These are phyloP conservation scores for Anoplius nigerrimus DNA, from an alignment of 2,888 invertebrate species.

Conservation along the genomic window DNA sequence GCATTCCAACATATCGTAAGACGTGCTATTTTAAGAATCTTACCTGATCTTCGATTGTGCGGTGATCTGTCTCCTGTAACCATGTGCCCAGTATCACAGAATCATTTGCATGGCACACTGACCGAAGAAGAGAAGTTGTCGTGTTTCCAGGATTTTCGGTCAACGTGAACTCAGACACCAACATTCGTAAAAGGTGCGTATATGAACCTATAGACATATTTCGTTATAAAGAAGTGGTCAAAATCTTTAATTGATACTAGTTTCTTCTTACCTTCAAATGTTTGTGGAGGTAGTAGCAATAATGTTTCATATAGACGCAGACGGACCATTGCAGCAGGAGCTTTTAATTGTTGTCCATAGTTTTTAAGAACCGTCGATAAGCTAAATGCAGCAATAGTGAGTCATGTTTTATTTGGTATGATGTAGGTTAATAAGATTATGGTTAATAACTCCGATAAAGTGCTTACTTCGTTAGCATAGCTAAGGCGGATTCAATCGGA, in stretches of 20 bases:
- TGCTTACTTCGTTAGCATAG: conserved; percentile 92
- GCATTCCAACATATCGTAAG: background rate
- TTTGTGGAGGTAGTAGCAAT: conserved; percentile 84
- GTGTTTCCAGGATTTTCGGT: conserved; percentile 96
- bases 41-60: conserved; percentile 98
- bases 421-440: background rate
- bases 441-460: conserved; percentile 6
- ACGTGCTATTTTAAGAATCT: conserved; percentile 27
- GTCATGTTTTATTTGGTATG: background rate
- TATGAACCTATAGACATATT: conserved; percentile 80
- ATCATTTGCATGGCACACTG: conserved; percentile 92
- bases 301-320: conserved; percentile 94
- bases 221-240: background rate
- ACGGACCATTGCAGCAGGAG: conserved; percentile 94
- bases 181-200: conserved; percentile 90
- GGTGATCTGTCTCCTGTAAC: conserved; percentile 97
- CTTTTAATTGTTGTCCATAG: conserved; percentile 94
- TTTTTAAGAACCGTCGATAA: conserved; percentile 89
- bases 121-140: conserved; percentile 87
- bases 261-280: conserved; percentile 82
- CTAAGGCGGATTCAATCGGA: conserved; percentile 96
- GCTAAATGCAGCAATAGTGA: conserved; percentile 74
- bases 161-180: conserved; percentile 96
- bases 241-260: conserved; percentile 5
- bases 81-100: conserved; percentile 95